Evolutionary conservation across 2,797 vertebrate species (phyloP), one percentile per base, ranked within the genome.

Genomic region (Rhinophrynus dorsalis): DNA sequence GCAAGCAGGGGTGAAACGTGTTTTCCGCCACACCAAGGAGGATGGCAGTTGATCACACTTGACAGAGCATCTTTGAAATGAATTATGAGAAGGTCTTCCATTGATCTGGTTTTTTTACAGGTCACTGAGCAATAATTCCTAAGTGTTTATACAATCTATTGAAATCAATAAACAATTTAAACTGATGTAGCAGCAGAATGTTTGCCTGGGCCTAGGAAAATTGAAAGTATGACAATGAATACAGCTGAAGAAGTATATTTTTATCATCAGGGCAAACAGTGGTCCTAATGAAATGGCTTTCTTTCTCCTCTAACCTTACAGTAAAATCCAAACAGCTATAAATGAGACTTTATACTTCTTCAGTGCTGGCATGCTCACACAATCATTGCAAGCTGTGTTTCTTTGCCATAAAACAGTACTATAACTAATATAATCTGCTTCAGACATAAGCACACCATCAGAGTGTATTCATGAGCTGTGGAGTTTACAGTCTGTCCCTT

Each of bases 151-250:
- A 92, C 85, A 89, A 94, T 93, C 92, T 89, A 91, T 90, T 90
- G 90, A 84, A 93, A 94, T 95, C 93, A 91, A 92, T 96, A 94
- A 88, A 92, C 90, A 94, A 89, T 96, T 94, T 93, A 93, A 94
- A 91, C 84, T 83, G 85, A 83, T 92, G 83, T 90, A 94, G 88
- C 87, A 83, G 81, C 79, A 73, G 60, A 85, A 85, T 84, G 71
- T 82, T 76, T 85, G 80, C 78, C 76, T 74, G 59, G 81, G 67
- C 71, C 67, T 35, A 57, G 29, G 67, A 84, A 86, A 84, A 85
- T 78, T 85, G 77, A 44, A 79, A 82, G 69, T 83, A 79, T 85
- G 79, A 83, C 75, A 79, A 71, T 82, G 81, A 78, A 81, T 84
- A 76, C 33, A 79, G 51, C 67, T 75, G 44, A 56, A 71, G 71